Conservation (phyloP, 2,888 invertebrate species). For the Rhagophthalmus giganteus region DNA sequence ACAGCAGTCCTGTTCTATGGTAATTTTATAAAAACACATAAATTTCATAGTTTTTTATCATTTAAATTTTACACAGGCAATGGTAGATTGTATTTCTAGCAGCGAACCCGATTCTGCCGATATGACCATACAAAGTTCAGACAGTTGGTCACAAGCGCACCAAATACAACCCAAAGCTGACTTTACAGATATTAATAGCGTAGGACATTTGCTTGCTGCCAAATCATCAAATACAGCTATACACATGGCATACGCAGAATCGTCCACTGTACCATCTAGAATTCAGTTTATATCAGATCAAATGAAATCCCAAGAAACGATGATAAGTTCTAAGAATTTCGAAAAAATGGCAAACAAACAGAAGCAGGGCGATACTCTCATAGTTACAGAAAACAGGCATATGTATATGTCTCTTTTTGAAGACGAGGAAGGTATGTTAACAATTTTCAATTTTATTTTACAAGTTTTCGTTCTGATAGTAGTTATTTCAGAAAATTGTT, state of each 20-base stretch:
- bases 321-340: slow-evolving; percentile 50
- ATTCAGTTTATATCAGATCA: slow-evolving; percentile 50
- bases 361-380: slow-evolving; percentile 50
- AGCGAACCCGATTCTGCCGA: slow-evolving; percentile 77
- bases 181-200: slow-evolving; percentile 44
- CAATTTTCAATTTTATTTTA: too few species aligned
- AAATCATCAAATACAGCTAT: slow-evolving; percentile 47
- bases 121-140: slow-evolving; percentile 42
- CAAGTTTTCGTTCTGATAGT: too few species aligned
- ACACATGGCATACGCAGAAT: slow-evolving; percentile 51
- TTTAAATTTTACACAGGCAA: slow-evolving; percentile 63
- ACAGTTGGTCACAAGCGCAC: slow-evolving; percentile 46
- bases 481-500: too few species aligned
- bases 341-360: slow-evolving; percentile 49
- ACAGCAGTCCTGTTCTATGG: slow-evolving; percentile 54
- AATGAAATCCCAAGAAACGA: slow-evolving; percentile 44
- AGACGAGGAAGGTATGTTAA: slow-evolving; percentile 50
- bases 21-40: slow-evolving; percentile 40
- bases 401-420: slow-evolving; percentile 50
- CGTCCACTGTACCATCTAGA: slow-evolving; percentile 49
- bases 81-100: slow-evolving; percentile 88
- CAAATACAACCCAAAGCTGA: slow-evolving; percentile 43
- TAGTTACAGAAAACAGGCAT: slow-evolving; percentile 53
- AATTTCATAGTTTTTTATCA: too few species aligned
- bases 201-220: slow-evolving; percentile 40